Conservation (phyloP, 2,888 invertebrate genomes). For the Yponomeuta malinellus region DNA sequence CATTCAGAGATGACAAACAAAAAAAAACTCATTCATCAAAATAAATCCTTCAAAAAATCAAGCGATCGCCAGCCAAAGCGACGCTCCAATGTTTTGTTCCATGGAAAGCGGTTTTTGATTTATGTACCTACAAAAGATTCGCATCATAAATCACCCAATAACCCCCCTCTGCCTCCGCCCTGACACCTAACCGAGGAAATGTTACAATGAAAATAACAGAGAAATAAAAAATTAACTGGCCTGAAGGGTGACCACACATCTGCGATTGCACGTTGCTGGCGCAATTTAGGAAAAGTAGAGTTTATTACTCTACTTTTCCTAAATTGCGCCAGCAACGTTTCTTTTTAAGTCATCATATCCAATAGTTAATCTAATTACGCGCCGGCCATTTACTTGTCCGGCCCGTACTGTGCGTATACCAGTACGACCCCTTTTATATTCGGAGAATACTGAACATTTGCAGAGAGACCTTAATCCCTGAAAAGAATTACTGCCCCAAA, state of each 20-base stretch:
- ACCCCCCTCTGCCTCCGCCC: constrained; percentile 24
- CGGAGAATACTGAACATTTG: too few relatives aligned
- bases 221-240: neutral
- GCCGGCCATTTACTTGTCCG: too few relatives aligned
- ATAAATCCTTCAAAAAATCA: constrained; percentile 16
- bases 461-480: too few relatives aligned
- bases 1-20: neutral
- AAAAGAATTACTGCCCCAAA: too few relatives aligned
- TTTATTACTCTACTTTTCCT: too few relatives aligned
- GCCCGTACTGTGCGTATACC: too few relatives aligned
- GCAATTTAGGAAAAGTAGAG: too few relatives aligned
- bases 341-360: too few relatives aligned
- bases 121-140: constrained; percentile 58
- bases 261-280: too few relatives aligned
- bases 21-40: constrained; percentile 11
- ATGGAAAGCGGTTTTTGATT: constrained; percentile 46
- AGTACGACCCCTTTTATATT: too few relatives aligned
- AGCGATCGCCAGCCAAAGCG: constrained; percentile 11
- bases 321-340: too few relatives aligned
- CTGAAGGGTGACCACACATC: neutral
- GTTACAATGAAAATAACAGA: constrained; percentile 27
- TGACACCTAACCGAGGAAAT: constrained; percentile 39
- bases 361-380: too few relatives aligned
- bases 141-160: constrained; percentile 57
- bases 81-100: constrained; percentile 11